These are phyloP conservation scores for Scolopax rusticola DNA, from an alignment of 2,797 vertebrate genomes.

Conservation along the genomic window DNA sequence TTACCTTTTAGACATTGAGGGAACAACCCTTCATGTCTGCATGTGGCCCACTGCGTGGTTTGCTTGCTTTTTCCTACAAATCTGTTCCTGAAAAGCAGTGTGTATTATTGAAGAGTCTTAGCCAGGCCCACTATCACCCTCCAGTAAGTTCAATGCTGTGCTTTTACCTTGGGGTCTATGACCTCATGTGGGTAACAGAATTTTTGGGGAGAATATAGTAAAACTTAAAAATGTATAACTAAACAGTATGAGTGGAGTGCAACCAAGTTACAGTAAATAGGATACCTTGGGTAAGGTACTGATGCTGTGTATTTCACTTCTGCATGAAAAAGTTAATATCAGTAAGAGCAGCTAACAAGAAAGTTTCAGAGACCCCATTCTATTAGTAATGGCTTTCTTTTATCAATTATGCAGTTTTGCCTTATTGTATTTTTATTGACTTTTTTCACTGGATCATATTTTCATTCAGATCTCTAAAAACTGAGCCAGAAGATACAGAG, in stretches of 20 bases:
- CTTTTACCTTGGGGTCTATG: neutral
- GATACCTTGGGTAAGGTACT: neutral
- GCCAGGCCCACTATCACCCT: neutral
- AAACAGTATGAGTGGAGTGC: neutral
- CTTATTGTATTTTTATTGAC: neutral
- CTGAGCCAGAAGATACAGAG: neutral
- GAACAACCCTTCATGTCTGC: neutral
- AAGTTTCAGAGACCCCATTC: neutral
- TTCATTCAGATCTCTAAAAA: neutral
- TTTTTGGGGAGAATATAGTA: neutral
- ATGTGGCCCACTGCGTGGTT: neutral
- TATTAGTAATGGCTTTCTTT: neutral
- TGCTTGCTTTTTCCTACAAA: neutral
- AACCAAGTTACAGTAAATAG: accelerated
- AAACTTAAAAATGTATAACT: neutral
- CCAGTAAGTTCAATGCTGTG: neutral
- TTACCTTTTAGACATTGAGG: neutral
- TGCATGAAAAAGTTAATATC: neutral
- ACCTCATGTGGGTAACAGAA: accelerated
- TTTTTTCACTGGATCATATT: neutral
- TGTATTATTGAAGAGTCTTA: neutral
- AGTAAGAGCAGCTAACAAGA: neutral
- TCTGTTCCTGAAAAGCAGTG: neutral
- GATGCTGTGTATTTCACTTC: neutral
- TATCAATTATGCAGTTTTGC: neutral